Evolutionary conservation across 2,113 vertebrate genomes (phyloP), one percentile per base, ranked within the genome.

Genomic region (Trachemys scripta): DNA sequence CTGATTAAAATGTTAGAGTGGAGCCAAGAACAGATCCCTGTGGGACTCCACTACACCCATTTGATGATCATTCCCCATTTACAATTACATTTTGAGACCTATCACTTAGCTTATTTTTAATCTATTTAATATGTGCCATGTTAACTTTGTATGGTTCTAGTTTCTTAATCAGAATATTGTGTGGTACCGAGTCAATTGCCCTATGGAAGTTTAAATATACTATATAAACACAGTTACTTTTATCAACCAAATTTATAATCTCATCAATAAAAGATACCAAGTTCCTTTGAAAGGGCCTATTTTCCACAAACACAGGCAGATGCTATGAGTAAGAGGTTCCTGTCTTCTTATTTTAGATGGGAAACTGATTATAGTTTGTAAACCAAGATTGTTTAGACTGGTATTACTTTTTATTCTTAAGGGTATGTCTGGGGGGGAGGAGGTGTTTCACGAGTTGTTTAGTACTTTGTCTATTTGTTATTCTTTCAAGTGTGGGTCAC

Each of bases 241-340:
- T 65, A 65, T 65, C 31, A 65, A 65, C 14, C 31, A 65, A 65
- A 65, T 65, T 65, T 65, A 62, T 29, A 29, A 62, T 14, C 29
- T 62, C 59, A 62, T 62, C 59, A 62, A 29, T 62, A 62, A 31
- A 62, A 27, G 59, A 62, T 31, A 65, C 6, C 62, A 65, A 65
- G 31, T 65, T 65, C 31, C 62, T 65, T 65, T 65, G 62, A 65
- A 65, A n/a, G 62, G 62, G 62, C 31, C 31, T 35, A 35, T 65
- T 65, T 8, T 81, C 13, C 35, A 78, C 25, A 56, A 90, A 47
- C 62, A 45, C 62, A 94, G 95, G 87, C 3, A 83, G 91, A 85
- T 4, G 88, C 56, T 59, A 84, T 84, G 19, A 86, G 50, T 16
- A 62, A 75, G 13, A 72, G 14, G 49, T 24, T 35, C 8, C 62